Base-by-base conservation (phyloP, 2,888 invertebrate genomes). In the Drosophila limbata region DNA sequence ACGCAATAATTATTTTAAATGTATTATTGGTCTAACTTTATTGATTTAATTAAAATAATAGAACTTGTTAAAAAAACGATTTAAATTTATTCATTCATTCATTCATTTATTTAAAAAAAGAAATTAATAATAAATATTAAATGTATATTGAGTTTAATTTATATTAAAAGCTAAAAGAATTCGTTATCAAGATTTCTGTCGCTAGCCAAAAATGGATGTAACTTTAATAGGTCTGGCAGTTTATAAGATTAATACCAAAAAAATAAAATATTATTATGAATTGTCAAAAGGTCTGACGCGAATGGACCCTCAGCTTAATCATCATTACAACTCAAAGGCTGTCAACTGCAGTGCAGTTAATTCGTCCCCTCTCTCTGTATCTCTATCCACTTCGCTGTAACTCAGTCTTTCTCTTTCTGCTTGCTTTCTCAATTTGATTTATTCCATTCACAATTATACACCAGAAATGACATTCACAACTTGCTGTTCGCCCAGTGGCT, bases 401-500 rank as follows among this genome's bases (percentile, higher is more conserved):
- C 21, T 4, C 33, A 39, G 5, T 9, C 9, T 35, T 44, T 33
- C 21, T 31, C 10, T 37, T 28, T 19, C 33, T 21, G n/a, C 15
- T 9, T 21, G 44, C 5, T 13, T 9, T 52, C 40, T 28, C 25
- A 33, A 8, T 28, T 42, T 15, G 31, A 10, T 35, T 37, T 44
- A 51, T 65, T 71, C 44, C 35, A 56, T 61, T 61, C 57, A 53
- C 47, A 67, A 57, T 57, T 72, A 21, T 15, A 59, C 56, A 39
- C 31, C 19, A 28, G 21, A 19, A 77, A n/a, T 64, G 68, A 0
- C 79, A 40, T 48, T 42, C 75, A 45, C 31, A 31, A 9, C 37
- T 73, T 84, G 40, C 86, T 83, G 83, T 35, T 77, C 59, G 71
- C 83, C 86, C 61, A 74, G 71, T 69, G 17, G 5, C 52, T 73